phyloP scores from a whole-genome alignment of 2,888 invertebrate species.

The Lordiphosa fenestrarum region DNA sequence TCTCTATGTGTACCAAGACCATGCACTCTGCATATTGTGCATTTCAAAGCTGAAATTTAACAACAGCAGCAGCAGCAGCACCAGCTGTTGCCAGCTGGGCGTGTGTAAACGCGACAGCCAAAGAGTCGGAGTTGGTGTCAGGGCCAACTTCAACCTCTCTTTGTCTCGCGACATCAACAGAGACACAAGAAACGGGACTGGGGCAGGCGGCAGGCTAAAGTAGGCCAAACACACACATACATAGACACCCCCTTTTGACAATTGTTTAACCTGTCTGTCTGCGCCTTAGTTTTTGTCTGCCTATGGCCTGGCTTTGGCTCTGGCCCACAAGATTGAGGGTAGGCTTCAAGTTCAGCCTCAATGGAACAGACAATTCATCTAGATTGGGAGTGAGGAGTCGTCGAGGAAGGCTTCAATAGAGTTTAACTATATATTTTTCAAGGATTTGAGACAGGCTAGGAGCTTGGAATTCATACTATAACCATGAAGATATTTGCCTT shows the following conservation, averaged over 20 bases:
- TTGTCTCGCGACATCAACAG: slow-evolving; percentile 29
- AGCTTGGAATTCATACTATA: too few species aligned
- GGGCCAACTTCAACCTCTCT: neutral
- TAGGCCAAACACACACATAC: slow-evolving; percentile 58
- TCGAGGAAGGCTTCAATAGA: too few species aligned
- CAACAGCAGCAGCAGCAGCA: slow-evolving; percentile 41
- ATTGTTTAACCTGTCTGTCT: slow-evolving; percentile 37
- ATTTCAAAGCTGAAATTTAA: slow-evolving; percentile 30
- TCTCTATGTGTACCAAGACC: slow-evolving; percentile 13
- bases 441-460: too few species aligned
- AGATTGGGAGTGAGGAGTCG: too few species aligned
- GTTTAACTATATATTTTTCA: too few species aligned
- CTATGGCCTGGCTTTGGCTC: slow-evolving; percentile 22
- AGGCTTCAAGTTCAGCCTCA: slow-evolving; percentile 39
- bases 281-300: slow-evolving; percentile 13
- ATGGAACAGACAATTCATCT: slow-evolving; percentile 39
- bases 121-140: slow-evolving; percentile 34
- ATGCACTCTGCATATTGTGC: slow-evolving; percentile 10
- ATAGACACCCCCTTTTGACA: slow-evolving; percentile 19
- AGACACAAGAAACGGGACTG: slow-evolving; percentile 2
- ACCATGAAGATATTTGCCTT: too few species aligned
- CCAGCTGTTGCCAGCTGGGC: slow-evolving; percentile 68
- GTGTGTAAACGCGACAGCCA: slow-evolving; percentile 56
- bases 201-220: slow-evolving; percentile 29
- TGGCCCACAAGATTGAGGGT: slow-evolving; percentile 17